Conservation (phyloP, 2,888 invertebrate species). For the Mimas tiliae region DNA sequence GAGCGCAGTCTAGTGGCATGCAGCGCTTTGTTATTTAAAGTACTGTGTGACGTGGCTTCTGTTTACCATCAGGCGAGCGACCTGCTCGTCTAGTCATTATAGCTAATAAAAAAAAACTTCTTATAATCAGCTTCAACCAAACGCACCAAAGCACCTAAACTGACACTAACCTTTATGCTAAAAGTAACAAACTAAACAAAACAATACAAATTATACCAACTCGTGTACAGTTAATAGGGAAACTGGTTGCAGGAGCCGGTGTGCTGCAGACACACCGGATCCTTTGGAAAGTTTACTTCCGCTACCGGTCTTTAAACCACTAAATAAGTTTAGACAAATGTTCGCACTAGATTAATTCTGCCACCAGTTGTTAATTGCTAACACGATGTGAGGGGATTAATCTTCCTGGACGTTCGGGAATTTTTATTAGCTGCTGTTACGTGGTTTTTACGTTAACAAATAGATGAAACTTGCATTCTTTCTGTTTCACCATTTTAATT, state of each 20-base stretch:
- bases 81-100: too few relatives aligned
- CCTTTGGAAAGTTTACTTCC: neutral
- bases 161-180: neutral
- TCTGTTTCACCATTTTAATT: neutral
- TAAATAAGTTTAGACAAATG: slow-evolving; percentile 21
- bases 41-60: too few relatives aligned
- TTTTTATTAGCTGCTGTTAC: slow-evolving; percentile 8
- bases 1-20: too few relatives aligned
- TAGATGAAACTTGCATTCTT: neutral
- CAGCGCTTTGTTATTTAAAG: too few relatives aligned
- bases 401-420: neutral
- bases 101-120: neutral
- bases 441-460: neutral
- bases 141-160: neutral
- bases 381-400: slow-evolving; percentile 4
- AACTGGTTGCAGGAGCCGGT: neutral
- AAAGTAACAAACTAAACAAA: neutral
- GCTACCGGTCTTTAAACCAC: slow-evolving; percentile 10
- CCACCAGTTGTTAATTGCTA: slow-evolving; percentile 5
- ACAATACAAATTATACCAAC: slow-evolving; percentile 8
- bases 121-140: too few relatives aligned
- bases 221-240: neutral
- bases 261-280: neutral
- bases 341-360: slow-evolving; percentile 1
- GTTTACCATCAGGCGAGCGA: too few relatives aligned